These are phyloP conservation scores for Mormyrus iriodes DNA, from an alignment of 2,113 vertebrate genomes.

Conservation along the genomic window DNA sequence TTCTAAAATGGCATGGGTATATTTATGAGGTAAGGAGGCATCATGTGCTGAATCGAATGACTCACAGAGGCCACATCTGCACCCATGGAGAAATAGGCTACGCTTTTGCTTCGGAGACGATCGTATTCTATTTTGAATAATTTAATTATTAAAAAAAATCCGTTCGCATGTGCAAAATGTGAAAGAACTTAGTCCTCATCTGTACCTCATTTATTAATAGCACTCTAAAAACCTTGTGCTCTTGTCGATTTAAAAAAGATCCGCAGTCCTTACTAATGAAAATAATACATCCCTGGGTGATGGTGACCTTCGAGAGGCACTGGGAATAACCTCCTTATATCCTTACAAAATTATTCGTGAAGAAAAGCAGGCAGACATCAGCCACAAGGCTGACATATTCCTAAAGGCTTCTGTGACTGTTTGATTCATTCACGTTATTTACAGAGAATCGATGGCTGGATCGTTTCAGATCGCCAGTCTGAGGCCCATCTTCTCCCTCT, in stretches of 20 bases:
- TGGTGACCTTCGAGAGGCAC: background rate
- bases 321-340: background rate
- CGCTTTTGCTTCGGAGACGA: background rate
- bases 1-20: background rate
- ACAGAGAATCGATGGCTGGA: background rate
- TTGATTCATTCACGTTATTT: background rate
- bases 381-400: background rate
- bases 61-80: background rate
- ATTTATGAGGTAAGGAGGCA: background rate
- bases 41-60: background rate
- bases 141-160: background rate
- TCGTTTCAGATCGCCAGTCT: background rate
- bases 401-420: background rate
- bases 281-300: background rate
- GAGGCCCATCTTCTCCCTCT: too few relatives aligned
- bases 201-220: background rate
- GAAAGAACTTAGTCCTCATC: background rate
- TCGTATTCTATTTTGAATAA: background rate
- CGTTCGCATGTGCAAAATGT: background rate
- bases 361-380: background rate
- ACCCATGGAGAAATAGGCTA: background rate
- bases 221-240: background rate
- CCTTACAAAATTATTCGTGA: background rate
- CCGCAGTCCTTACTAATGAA: background rate
- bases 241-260: background rate